Evolutionary conservation across 2,113 vertebrate species (phyloP), one percentile per base, ranked within the genome.

Genomic region (Taxidea taxus): DNA sequence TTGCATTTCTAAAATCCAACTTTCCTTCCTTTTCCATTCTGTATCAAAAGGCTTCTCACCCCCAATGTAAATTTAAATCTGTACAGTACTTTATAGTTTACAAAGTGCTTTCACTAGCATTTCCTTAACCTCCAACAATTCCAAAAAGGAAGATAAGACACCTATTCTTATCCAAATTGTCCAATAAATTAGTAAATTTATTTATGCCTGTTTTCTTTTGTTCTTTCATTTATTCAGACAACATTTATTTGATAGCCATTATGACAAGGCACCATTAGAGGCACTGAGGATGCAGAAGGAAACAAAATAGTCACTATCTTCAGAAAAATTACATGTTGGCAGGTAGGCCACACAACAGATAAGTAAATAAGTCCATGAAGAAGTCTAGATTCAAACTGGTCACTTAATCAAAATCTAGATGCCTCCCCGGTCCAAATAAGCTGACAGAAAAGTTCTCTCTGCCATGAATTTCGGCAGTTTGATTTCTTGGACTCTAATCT

Each of bases 1-100:
- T 81, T 90, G 68, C 84, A 96, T 90, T 97, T 93, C 39, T 90
- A 96, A 97, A 96, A 91, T 81, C 75, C 75, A 95, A 77, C 93
- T 97, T 84, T 82, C 75, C 42, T 97, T 88, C 78, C 72, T 83
- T 91, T 95, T 88, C 91, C 37, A 93, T 93, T 96, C 84, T 89
- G 42, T 81, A 91, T 72, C 96, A 95, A 97, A 97, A 92, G 62
- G 14, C 70, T 77, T 77, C 91, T 94, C 70, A 90, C 23, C 4
- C 2, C 87, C 68, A 78, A 90, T 49, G 70, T 68, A 95, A 91
- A 97, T 98, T 96, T 93, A 77, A 94, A 90, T 96, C 95, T 84
- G 70, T 91, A 75, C 37, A 80, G 16, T 74, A 80, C 44, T 93
- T 91, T 64, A 81, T 70, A 82, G 47, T 82, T 87, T 84, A 77